Percentiles rank a stretch among this genome's conserved stretches.
These are phyloP conservation scores for Drosophila meridionalis DNA, from an alignment of 2,888 invertebrate species.

Conservation along the genomic window DNA sequence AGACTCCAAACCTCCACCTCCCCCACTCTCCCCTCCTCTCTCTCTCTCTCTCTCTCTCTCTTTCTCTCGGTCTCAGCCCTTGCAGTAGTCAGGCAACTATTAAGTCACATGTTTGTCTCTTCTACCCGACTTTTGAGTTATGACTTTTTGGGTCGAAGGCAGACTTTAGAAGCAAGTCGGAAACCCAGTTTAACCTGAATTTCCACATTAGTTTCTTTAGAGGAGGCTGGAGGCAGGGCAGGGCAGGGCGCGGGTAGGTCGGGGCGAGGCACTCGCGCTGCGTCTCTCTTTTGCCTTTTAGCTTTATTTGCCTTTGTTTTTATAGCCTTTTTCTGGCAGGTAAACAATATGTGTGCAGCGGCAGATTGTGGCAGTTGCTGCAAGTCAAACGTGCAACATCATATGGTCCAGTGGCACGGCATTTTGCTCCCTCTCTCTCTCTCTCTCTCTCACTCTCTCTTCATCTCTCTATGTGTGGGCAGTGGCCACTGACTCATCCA, in stretches of 20 bases:
- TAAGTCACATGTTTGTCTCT: slow-evolving; percentile 79
- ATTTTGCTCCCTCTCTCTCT: background rate
- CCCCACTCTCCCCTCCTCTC: background rate
- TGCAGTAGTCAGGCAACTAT: slow-evolving; percentile 67
- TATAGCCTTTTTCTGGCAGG: slow-evolving; percentile 76
- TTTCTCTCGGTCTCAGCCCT: background rate
- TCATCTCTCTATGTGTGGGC: slow-evolving; percentile 33
- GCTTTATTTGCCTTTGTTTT: slow-evolving; percentile 76
- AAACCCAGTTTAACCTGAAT: slow-evolving; percentile 81
- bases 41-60: background rate
- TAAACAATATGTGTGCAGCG: slow-evolving; percentile 57
- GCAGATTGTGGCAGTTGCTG: slow-evolving; percentile 39
- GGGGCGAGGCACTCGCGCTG: slow-evolving; percentile 13
- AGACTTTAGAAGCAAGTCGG: slow-evolving; percentile 20
- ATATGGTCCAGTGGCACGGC: slow-evolving; percentile 42
- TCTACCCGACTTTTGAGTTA: slow-evolving; percentile 72
- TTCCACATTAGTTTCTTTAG: slow-evolving; percentile 70
- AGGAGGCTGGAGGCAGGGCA: background rate
- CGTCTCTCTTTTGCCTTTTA: slow-evolving; percentile 39
- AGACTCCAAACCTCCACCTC: slow-evolving; percentile 2
- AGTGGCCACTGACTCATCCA: slow-evolving; percentile 47
- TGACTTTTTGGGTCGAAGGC: slow-evolving; percentile 52
- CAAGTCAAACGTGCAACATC: slow-evolving; percentile 47
- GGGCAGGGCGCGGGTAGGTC: background rate
- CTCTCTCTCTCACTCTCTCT: background rate